Base-by-base conservation (phyloP, 2,797 vertebrate species). In the Propithecus perrieri region DNA sequence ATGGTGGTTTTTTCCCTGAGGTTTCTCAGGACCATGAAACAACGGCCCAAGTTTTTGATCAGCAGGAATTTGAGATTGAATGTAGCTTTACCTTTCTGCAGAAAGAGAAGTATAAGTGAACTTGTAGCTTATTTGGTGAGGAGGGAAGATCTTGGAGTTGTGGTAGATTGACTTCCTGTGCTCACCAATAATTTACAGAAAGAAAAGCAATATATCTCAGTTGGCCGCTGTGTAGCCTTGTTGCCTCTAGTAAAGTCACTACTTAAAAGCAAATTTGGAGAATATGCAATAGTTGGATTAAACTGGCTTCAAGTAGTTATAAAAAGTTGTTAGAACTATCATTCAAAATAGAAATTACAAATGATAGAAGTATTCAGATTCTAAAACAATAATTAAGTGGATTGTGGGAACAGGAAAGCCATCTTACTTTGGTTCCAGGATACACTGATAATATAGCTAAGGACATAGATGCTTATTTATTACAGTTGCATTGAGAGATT, bases 1-100 rank as follows among this genome's bases (percentile, higher is more conserved):
- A 98, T 76, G 98, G 97, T 35, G 99, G 10, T 5, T 24, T 76
- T 76, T n/a, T n/a, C 2, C 3, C 48, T 24, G 48, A 76, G 33
- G 33, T 35, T 53, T 76, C 30, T 50, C 2, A 48, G 74, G 30
- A 75, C 30, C 74, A 22, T 50, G 74, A 50, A 75, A 75, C 74
- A 75, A 20, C n/a, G 74, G 46, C 74, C 74, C 18, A 75, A n/a
- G 20, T 50, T 50, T 57, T 75, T 75, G 30, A 20, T 50, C 9
- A 33, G 46, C 46, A 50, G 48, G 74, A 76, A 53, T 67, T 61
- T 61, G 24, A n/a, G 33, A 76, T 7, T 76, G 20, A 76, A 76
- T 24, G 74, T 48, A 50, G 48, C 48, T 74, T 74, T 76, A 53
- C 20, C 18, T n/a, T 76, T 76, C 18, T n/a, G 74, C 30, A 75